A percentile compares a stretch with the other conserved stretches of the same genome.
phyloP scores from a whole-genome alignment of 2,113 vertebrate species.

The Ailuropoda melanoleuca region DNA sequence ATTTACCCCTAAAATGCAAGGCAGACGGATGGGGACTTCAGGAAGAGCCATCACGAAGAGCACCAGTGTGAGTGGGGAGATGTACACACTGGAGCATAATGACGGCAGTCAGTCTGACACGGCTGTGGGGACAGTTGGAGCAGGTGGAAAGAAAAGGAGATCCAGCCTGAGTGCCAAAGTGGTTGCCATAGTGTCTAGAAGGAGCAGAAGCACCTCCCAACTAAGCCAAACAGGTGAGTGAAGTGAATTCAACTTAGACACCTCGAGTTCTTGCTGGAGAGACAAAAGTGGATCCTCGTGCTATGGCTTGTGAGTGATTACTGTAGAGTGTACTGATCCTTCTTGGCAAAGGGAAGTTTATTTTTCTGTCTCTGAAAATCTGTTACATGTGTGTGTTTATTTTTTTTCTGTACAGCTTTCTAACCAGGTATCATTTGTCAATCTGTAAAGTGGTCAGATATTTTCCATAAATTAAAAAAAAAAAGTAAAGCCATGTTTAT shows the following conservation, averaged over 20 bases:
- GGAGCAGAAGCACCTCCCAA: slow-evolving; percentile 97
- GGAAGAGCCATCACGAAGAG: slow-evolving; percentile 96
- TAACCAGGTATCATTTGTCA: slow-evolving; percentile 54
- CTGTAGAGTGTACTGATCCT: neutral
- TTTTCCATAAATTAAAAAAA: slow-evolving; percentile 39
- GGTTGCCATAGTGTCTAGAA: slow-evolving; percentile 94
- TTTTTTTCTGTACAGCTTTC: slow-evolving; percentile 4
- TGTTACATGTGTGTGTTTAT: neutral
- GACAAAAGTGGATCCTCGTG: neutral
- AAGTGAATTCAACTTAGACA: neutral
- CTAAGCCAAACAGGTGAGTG: slow-evolving; percentile 96
- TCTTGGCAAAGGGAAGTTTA: neutral
- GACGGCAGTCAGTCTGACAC: slow-evolving; percentile 99
- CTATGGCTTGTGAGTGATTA: neutral
- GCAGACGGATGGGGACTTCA: slow-evolving; percentile 93
- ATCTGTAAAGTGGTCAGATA: neutral
- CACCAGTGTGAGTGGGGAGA: slow-evolving; percentile 97
- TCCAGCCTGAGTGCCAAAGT: slow-evolving; percentile 97
- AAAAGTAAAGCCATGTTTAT: slow-evolving; percentile 41
- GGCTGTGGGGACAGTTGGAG: slow-evolving; percentile 93
- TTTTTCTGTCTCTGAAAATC: slow-evolving; percentile 42
- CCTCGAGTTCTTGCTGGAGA: neutral
- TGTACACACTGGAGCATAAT: slow-evolving; percentile 94
- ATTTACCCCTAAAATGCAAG: slow-evolving; percentile 91
- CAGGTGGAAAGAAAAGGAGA: slow-evolving; percentile 95